Evolutionary conservation across 2,797 vertebrate genomes (phyloP), one percentile per base, ranked within the genome.

Genomic region (Thamnophis elegans): DNA sequence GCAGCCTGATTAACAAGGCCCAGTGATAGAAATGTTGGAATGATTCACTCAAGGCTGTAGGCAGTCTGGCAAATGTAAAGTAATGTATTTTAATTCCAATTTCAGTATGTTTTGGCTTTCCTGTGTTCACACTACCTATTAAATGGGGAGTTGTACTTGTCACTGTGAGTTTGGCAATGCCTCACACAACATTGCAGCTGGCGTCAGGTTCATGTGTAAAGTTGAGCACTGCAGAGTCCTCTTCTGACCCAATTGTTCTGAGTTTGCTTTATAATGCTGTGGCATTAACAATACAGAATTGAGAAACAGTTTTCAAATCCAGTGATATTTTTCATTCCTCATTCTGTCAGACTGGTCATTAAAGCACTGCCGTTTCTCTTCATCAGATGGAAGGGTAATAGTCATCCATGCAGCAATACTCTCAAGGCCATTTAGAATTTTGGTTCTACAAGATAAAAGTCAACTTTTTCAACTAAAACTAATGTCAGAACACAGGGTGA

Each of bases 1-100:
- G 22, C 13, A 88, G 86, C 94, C 86, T 94, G 13, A 25, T 90
- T 95, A 92, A 78, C 88, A 93, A 94, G 51, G 60, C 55, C 92
- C 93, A 56, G 78, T 91, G 87, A 82, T 92, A 94, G 89, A 95
- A 89, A 96, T 93, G 60, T 90, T 94, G 87, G 42, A 93, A 95
- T 93, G 62, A 90, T 87, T 73, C 92, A 90, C 93, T 55, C 94
- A 94, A 89, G 91, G 87, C 87, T 94, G 20, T 73, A 42, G 47
- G 55, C 28, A 89, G 22, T 91, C 92, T 94, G 95, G 95, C 9
- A 56, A 94, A 95, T 90, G 54, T 94, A 91, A 94, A 55, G 6
- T 60, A 89, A 62, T 91, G 11, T 59, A 87, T 91, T 93, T 6
- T 90, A 92, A 28, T 95, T 95, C 93, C 96, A 90, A 93, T 95